phyloP scores from a whole-genome alignment of 2,113 vertebrate species.

The Collichthys lucidus region DNA sequence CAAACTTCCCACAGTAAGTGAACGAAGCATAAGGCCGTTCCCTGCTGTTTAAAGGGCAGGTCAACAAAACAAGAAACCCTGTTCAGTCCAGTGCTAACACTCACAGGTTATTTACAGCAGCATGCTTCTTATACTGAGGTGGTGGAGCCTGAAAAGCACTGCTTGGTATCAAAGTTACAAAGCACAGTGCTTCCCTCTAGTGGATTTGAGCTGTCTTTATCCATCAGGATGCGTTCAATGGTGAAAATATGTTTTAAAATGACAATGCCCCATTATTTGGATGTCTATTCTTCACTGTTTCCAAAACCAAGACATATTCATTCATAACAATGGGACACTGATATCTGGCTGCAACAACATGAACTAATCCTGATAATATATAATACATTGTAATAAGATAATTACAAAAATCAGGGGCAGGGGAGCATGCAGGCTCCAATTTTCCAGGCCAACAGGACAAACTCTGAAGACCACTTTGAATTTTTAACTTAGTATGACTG shows the following conservation, averaged over 20 bases:
- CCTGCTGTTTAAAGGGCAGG: background rate
- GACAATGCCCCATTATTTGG: background rate
- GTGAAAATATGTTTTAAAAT: slow-evolving; percentile 7
- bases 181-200: slow-evolving; percentile 58
- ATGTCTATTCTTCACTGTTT: background rate
- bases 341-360: background rate
- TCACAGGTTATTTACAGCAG: background rate
- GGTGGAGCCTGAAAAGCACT: background rate
- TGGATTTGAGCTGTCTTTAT: slow-evolving; percentile 9
- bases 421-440: background rate
- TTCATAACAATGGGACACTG: too few relatives aligned
- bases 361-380: background rate
- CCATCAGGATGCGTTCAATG: background rate
- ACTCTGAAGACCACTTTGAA: background rate
- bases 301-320: background rate
- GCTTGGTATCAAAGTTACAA: background rate
- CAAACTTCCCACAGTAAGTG: background rate
- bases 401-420: background rate
- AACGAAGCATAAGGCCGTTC: background rate
- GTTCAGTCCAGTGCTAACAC: background rate
- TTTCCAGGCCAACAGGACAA: background rate
- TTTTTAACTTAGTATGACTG: background rate
- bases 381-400: background rate
- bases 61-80: background rate
- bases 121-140: background rate